These are phyloP conservation scores for Rhea pennata DNA, from an alignment of 2,113 vertebrate genomes.

Conservation along the genomic window DNA sequence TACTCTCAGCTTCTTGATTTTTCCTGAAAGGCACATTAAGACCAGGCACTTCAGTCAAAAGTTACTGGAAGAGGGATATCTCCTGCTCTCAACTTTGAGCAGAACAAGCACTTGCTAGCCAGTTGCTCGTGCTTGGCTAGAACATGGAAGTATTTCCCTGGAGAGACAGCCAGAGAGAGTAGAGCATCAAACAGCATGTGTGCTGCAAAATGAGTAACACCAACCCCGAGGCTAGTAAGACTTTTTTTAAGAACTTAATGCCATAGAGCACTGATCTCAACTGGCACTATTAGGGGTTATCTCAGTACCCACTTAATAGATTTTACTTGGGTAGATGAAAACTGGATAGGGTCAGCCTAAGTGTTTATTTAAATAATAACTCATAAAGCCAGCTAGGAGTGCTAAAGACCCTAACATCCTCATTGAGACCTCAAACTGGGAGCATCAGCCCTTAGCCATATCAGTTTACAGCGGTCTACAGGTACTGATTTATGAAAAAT, in stretches of 20 bases:
- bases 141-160: neutral
- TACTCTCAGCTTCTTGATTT: neutral
- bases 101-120: neutral
- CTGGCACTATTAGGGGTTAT: neutral
- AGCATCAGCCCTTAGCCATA: neutral
- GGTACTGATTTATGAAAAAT: neutral
- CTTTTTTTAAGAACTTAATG: neutral
- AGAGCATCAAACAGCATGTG: accelerated
- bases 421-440: neutral
- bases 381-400: neutral
- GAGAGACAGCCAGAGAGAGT: neutral
- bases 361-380: neutral
- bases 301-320: neutral
- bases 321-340: neutral
- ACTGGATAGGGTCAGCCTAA: neutral
- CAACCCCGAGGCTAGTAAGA: neutral
- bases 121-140: neutral
- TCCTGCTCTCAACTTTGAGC: neutral
- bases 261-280: neutral
- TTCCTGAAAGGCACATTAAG: neutral
- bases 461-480: neutral
- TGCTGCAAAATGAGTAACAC: neutral
- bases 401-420: neutral
- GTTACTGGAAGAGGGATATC: neutral
- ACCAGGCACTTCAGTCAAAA: neutral